phyloP scores from a whole-genome alignment of 2,888 invertebrate genomes.

The Coenonympha glycerion region DNA sequence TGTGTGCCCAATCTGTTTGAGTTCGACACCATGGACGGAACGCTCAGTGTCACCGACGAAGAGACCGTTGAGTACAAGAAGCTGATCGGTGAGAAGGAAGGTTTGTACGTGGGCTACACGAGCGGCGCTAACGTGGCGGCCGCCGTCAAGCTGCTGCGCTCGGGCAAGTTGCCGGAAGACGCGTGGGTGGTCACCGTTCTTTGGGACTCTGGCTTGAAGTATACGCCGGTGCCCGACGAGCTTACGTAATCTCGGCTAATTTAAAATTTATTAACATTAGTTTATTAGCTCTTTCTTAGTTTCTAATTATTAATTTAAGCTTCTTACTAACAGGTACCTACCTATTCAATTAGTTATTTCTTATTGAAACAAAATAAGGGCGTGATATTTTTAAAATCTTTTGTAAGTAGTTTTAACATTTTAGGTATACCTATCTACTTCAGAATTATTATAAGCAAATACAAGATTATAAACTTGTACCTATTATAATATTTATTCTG shows the following conservation, averaged over 20 bases:
- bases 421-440: no score
- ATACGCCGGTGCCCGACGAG: slow-evolving; percentile 54
- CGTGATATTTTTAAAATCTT: no score
- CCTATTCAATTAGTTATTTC: no score
- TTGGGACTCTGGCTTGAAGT: slow-evolving; percentile 62
- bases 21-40: slow-evolving; percentile 58
- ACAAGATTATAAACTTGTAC: no score
- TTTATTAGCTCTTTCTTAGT: no score
- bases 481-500: no score
- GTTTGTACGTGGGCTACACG: slow-evolving; percentile 64
- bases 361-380: no score
- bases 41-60: slow-evolving; percentile 57
- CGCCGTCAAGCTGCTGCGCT: slow-evolving; percentile 56
- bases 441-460: no score
- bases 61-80: slow-evolving; percentile 54
- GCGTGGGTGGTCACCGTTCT: slow-evolving; percentile 64
- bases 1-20: slow-evolving; percentile 59
- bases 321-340: no score
- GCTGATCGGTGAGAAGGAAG: slow-evolving; percentile 59
- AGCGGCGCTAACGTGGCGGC: slow-evolving; percentile 67
- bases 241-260: slow-evolving; percentile 8
- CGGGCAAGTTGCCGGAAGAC: slow-evolving; percentile 53
- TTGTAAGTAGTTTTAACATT: no score
- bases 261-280: not conserved
- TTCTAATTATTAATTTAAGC: no score